Base-by-base conservation (phyloP, 1,140 invertebrate species). In the Mercenaria mercenaria region DNA sequence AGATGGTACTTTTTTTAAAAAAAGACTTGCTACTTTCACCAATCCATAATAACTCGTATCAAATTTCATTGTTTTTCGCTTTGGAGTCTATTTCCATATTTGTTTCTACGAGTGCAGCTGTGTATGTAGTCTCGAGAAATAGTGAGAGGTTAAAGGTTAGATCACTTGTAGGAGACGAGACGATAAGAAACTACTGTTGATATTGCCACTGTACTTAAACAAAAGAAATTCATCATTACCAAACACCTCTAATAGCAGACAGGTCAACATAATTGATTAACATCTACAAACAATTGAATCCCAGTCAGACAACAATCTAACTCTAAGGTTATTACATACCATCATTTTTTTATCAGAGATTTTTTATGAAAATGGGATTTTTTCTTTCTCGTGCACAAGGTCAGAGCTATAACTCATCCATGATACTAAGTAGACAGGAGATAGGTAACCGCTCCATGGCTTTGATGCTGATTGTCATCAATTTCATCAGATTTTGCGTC, bases 401-500 rank as follows among this genome's bases (percentile, higher is more conserved):
- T 88, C 86, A 69, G 26, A 41, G 1, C 34, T 10, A 81, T 81
- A 88, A 47, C 41, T 88, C 76, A 81, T 41, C 59, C 32, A 20
- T 20, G n/a, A 69, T 47, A 26, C 50, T 81, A 52, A 79, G 47
- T 79, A 52, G 77, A 61, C 32, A 29, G 26, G 18, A 61, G 86
- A 88, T 88, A 88, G 39, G 77, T 81, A 81, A 37, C 15, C 77
- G 77, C 76, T 59, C 34, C 85, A 67, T 23, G 72, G 39, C 52
- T 32, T 79, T 47, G 37, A 56, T 79, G 15, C 41, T 41, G 85
- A 79, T 79, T 61, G 52, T 87, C 85, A 87, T 79, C 85, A 64
- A 43, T 61, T 61, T 77, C 52, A 56, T 64, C 72, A 61, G 85
- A 88, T 88, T 81, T 81, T 81, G 61, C 86, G 86, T 88, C 86